These are phyloP conservation scores for Abscondita cerata DNA, from an alignment of 2,888 invertebrate genomes.

Conservation along the genomic window DNA sequence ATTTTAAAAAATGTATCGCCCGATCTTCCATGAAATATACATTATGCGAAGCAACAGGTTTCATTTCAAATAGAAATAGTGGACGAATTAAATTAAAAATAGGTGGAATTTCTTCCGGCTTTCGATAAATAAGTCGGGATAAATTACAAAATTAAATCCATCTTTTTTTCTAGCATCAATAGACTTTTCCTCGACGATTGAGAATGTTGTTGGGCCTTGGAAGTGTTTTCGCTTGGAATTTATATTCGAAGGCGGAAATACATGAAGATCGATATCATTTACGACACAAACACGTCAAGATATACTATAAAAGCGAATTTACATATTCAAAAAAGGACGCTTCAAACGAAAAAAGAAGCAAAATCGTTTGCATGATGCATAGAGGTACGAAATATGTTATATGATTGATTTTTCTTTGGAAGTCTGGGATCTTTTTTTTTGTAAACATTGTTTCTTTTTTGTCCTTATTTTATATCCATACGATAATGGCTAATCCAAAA, in stretches of 20 bases:
- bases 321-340: constrained; percentile 17
- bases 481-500: too few relatives aligned
- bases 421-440: constrained; percentile 23
- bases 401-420: constrained; percentile 32
- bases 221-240: constrained; percentile 6
- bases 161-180: too few relatives aligned
- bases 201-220: not conserved
- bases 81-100: too few relatives aligned
- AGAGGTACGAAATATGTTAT: constrained; percentile 30
- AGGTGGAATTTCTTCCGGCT: too few relatives aligned
- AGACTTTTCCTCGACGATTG: too few relatives aligned
- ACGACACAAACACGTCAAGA: constrained; percentile 22
- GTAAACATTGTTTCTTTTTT: not conserved
- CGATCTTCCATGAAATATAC: too few relatives aligned
- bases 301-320: constrained; percentile 26
- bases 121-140: too few relatives aligned
- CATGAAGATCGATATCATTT: constrained; percentile 25
- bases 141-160: too few relatives aligned
- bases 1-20: too few relatives aligned
- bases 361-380: constrained; percentile 16
- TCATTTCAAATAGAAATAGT: too few relatives aligned
- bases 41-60: too few relatives aligned
- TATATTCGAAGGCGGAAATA: constrained; percentile 9
- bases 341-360: constrained; percentile 14
- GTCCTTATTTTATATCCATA: too few relatives aligned